Percentiles rank a stretch among this genome's conserved stretches.
These are phyloP conservation scores for Hippolais icterina DNA, from an alignment of 2,113 vertebrate species.

Conservation along the genomic window DNA sequence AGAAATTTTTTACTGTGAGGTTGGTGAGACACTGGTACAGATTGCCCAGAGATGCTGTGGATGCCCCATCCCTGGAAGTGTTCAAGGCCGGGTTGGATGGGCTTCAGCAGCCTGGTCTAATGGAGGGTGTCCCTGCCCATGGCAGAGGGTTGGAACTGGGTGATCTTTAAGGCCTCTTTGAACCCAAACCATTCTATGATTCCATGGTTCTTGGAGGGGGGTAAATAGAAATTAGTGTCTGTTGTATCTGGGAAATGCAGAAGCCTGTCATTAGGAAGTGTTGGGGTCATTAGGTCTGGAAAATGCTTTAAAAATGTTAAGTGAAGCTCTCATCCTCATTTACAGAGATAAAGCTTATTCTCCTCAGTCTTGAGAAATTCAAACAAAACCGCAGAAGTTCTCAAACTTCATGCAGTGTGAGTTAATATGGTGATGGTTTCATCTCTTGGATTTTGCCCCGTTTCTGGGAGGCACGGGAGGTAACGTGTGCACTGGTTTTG, in stretches of 20 bases:
- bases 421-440: background rate
- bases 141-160: background rate
- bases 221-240: background rate
- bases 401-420: background rate
- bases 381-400: background rate
- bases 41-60: background rate
- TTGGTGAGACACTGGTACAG: background rate
- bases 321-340: background rate
- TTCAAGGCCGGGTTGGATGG: background rate
- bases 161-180: background rate
- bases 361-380: background rate
- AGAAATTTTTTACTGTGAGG: background rate
- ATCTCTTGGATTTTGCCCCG: background rate
- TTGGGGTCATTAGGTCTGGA: background rate
- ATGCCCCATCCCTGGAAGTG: background rate
- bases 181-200: background rate
- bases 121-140: background rate
- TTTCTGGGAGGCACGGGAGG: background rate
- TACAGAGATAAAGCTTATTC: background rate
- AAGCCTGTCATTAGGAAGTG: background rate
- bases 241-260: background rate
- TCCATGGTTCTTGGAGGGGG: background rate
- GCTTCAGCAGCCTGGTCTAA: background rate
- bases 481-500: fast-evolving
- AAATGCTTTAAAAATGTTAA: background rate